phyloP scores from a whole-genome alignment of 2,888 invertebrate genomes.

The Synanthedon vespiformis region DNA sequence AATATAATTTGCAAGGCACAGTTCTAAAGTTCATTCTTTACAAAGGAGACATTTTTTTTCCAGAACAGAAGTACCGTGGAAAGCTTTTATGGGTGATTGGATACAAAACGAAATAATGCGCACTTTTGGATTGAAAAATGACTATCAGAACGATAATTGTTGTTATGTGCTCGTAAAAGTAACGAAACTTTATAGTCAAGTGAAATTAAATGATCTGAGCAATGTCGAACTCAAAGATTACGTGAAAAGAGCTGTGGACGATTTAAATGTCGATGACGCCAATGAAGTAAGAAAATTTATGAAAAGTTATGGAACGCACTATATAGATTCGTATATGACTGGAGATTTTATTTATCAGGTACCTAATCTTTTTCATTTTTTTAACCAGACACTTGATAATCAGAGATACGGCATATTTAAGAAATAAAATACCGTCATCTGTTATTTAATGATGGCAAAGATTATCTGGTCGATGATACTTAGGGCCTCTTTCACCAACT shows the following conservation, averaged over 20 bases:
- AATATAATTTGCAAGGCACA: too few species aligned
- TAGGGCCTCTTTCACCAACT: too few species aligned
- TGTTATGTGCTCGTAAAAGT: conserved; percentile 78
- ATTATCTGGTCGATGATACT: too few species aligned
- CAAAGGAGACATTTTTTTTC: neutral
- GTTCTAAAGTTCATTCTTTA: too few species aligned
- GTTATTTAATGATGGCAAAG: too few species aligned
- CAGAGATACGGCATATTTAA: too few species aligned
- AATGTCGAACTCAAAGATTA: conserved; percentile 73
- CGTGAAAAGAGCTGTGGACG: conserved; percentile 73
- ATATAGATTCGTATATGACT: conserved; percentile 85
- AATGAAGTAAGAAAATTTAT: conserved; percentile 82
- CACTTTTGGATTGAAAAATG: conserved; percentile 82
- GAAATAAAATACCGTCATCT: too few species aligned
- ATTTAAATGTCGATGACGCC: conserved; percentile 75
- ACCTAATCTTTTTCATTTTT: conserved; percentile 11
- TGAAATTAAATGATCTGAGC: conserved; percentile 71
- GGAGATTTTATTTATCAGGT: conserved; percentile 92
- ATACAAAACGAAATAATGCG: conserved; percentile 81
- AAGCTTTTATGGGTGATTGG: conserved; percentile 89
- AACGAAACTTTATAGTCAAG: conserved; percentile 76
- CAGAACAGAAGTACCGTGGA: conserved; percentile 80
- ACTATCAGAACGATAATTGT: conserved; percentile 75
- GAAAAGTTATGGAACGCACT: conserved; percentile 87
- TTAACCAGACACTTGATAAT: neutral